Percentiles rank a stretch among this genome's conserved stretches.
These are phyloP conservation scores for Acanthurus lineatus DNA, from an alignment of 2,797 vertebrate genomes.

Conservation along the genomic window DNA sequence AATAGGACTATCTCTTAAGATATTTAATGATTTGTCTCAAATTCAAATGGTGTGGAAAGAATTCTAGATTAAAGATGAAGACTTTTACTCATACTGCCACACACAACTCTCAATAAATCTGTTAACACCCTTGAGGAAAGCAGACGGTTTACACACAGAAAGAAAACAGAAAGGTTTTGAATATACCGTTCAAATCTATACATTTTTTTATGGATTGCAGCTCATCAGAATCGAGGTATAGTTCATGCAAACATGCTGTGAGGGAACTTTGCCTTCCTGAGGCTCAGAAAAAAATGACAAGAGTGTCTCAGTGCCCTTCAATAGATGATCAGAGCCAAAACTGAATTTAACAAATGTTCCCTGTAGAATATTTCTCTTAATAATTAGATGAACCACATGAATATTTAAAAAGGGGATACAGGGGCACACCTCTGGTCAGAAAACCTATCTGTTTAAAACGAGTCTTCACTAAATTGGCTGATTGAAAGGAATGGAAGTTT, in stretches of 20 bases:
- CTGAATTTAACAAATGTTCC: conserved; percentile 53
- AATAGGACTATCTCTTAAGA: too few species aligned
- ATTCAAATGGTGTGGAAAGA: too few species aligned
- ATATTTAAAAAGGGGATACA: conserved; percentile 61
- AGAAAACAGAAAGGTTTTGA: too few species aligned
- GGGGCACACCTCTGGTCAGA: conserved; percentile 63
- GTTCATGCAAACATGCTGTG: conserved; percentile 38
- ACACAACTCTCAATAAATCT: too few species aligned
- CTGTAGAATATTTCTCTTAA: conserved; percentile 32
- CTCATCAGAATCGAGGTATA: background rate
- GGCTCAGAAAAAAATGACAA: conserved; percentile 42
- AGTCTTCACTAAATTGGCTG: conserved; percentile 58
- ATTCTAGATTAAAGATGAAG: too few species aligned
- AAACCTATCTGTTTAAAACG: conserved; percentile 53
- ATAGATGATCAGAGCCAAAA: conserved; percentile 39
- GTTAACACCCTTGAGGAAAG: too few species aligned
- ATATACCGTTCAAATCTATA: too few species aligned
- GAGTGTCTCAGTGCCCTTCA: conserved; percentile 25
- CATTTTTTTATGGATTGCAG: too few species aligned
- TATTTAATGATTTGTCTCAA: too few species aligned
- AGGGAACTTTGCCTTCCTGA: conserved; percentile 34
- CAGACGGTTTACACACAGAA: too few species aligned
- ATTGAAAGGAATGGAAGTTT: conserved; percentile 52
- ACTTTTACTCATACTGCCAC: too few species aligned
- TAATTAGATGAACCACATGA: conserved; percentile 61